A percentile compares a stretch with the other conserved stretches of the same genome.
These are phyloP conservation scores for Brachionus sp. DNA, from an alignment of 1,140 invertebrate species.

Conservation along the genomic window DNA sequence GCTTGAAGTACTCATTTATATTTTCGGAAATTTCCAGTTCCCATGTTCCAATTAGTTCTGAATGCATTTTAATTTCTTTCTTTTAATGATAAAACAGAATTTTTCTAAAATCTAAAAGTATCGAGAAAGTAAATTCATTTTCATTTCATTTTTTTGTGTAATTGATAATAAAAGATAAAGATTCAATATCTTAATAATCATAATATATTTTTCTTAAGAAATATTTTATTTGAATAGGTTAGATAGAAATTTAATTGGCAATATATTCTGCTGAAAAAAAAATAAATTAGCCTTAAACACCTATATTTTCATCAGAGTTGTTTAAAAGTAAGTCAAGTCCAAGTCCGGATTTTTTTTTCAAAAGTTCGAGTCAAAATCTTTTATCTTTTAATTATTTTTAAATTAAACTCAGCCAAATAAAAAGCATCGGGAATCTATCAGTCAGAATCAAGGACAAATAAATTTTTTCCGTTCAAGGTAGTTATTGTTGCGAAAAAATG, in stretches of 20 bases:
- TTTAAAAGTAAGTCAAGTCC: too few species aligned
- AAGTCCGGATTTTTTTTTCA: too few species aligned
- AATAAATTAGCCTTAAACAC: too few species aligned
- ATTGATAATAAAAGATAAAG: background rate
- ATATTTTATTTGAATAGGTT: background rate
- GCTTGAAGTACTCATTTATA: slow-evolving; percentile 43
- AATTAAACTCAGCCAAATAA: too few species aligned
- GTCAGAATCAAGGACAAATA: too few species aligned
- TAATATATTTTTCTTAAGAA: background rate
- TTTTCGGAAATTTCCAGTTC: slow-evolving; percentile 19
- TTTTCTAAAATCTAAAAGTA: background rate
- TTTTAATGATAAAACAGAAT: background rate
- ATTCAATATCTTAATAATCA: background rate
- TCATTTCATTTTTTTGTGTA: background rate
- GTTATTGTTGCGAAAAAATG: too few species aligned
- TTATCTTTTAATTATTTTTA: too few species aligned
- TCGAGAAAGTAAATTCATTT: background rate
- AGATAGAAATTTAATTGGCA: background rate
- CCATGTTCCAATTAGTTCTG: slow-evolving; percentile 10
- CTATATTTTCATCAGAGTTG: too few species aligned
- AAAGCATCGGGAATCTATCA: too few species aligned
- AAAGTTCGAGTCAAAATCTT: too few species aligned
- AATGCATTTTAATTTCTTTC: slow-evolving; percentile 35
- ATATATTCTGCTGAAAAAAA: background rate
- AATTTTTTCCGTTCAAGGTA: too few species aligned